A percentile compares a stretch with the other conserved stretches of the same genome.
Conservation (phyloP, 2,113 vertebrate genomes). For the Festucalex cinctus region DNA sequence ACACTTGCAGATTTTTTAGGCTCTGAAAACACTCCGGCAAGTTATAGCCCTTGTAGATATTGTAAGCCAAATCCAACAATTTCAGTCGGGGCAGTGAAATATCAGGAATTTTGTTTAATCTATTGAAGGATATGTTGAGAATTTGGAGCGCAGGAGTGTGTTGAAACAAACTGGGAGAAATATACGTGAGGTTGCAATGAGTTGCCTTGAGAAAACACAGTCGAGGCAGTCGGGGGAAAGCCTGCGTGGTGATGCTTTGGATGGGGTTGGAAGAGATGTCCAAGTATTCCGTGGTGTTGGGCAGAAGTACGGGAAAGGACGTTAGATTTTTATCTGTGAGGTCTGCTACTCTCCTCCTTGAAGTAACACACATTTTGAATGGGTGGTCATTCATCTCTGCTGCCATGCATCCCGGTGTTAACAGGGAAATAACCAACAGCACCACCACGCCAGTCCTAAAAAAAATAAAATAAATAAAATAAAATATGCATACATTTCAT, state of each 20-base stretch:
- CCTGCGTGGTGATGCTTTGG: slow-evolving; percentile 9
- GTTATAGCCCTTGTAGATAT: slow-evolving; percentile 48
- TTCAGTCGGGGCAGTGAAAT: slow-evolving; percentile 40
- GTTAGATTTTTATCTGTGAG: slow-evolving; percentile 42
- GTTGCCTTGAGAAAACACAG: slow-evolving; percentile 60
- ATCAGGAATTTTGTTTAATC: slow-evolving; percentile 43
- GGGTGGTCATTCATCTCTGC: background rate
- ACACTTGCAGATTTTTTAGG: slow-evolving; percentile 29
- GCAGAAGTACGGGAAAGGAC: slow-evolving; percentile 40
- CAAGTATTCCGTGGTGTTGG: slow-evolving; percentile 43
- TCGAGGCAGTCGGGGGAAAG: slow-evolving; percentile 29
- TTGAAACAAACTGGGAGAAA: slow-evolving; percentile 45
- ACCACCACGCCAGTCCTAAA: slow-evolving; percentile 19
- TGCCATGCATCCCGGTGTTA: background rate
- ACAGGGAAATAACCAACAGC: background rate
- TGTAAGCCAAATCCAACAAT: slow-evolving; percentile 54
- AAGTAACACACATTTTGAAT: slow-evolving; percentile 39
- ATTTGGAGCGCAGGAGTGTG: slow-evolving; percentile 44
- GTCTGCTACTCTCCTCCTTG: slow-evolving; percentile 25
- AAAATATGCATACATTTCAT: background rate
- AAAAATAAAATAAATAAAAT: background rate
- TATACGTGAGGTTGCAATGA: slow-evolving; percentile 45
- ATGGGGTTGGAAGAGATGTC: slow-evolving; percentile 64
- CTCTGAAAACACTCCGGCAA: slow-evolving; percentile 46
- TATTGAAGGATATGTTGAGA: slow-evolving; percentile 61